These are phyloP conservation scores for Pimephales promelas DNA, from an alignment of 2,113 vertebrate genomes.

Conservation along the genomic window DNA sequence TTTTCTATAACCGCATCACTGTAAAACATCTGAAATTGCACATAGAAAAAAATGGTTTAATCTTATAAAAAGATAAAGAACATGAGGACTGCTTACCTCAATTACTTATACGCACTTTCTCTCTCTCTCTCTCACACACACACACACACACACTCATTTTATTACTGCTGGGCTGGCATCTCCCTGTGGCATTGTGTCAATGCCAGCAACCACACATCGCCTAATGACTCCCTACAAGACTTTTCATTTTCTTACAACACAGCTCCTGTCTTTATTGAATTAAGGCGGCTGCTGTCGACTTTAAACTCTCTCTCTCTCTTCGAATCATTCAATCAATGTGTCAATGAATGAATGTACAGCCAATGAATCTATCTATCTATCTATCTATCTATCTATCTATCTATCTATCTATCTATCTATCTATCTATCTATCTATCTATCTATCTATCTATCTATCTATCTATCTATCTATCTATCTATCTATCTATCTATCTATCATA, in stretches of 20 bases:
- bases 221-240: constrained; percentile 55
- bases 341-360: too few relatives aligned
- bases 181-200: constrained; percentile 36
- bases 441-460: too few relatives aligned
- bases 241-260: constrained; percentile 52
- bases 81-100: not conserved
- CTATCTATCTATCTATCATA: not conserved
- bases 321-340: too few relatives aligned
- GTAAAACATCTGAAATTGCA: not conserved
- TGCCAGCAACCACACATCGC: constrained; percentile 40
- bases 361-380: too few relatives aligned
- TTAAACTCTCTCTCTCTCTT: not conserved
- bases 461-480: too few relatives aligned
- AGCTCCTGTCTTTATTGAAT: constrained; percentile 52
- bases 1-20: not conserved
- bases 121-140: constrained; percentile 13
- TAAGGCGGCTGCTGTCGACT: constrained; percentile 37
- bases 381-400: too few relatives aligned
- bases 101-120: constrained; percentile 32
- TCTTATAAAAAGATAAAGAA: constrained; percentile 14
- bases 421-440: not conserved
- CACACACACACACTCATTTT: constrained; percentile 21
- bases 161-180: constrained; percentile 43
- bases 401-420: not conserved
- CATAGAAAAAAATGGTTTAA: not conserved